Percentiles rank a stretch among this genome's conserved stretches.
These are phyloP conservation scores for Leptinotarsa rubiginosa DNA, from an alignment of 2,888 invertebrate genomes.

Conservation along the genomic window DNA sequence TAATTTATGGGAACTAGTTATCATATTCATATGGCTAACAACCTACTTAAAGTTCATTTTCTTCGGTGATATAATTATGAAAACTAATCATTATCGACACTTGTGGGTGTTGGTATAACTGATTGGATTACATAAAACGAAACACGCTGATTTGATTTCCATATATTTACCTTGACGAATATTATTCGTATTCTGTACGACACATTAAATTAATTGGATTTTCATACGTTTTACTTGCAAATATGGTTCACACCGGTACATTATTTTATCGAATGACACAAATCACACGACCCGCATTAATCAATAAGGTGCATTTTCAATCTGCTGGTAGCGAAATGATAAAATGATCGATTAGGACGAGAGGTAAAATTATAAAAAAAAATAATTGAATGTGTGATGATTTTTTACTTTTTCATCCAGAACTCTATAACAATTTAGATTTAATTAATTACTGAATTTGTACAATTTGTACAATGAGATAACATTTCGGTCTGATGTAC, in stretches of 20 bases:
- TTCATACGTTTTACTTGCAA: not conserved
- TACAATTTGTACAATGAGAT: no score
- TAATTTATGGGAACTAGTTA: no score
- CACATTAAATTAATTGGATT: constrained; percentile 1
- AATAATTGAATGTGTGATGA: no score
- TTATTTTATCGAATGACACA: not conserved
- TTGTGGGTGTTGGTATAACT: not conserved
- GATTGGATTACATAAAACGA: not conserved
- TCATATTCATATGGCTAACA: no score
- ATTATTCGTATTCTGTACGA: not conserved
- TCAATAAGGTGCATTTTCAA: not conserved
- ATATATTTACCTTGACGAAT: not conserved
- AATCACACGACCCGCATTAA: not conserved
- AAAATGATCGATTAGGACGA: not conserved
- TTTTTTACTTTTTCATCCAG: no score
- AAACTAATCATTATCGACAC: not conserved
- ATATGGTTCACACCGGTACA: not conserved
- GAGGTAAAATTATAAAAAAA: no score
- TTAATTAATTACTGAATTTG: no score
- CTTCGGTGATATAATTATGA: no score
- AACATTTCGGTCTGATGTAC: no score
- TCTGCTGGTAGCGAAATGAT: not conserved
- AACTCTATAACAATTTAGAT: no score
- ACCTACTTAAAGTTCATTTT: no score
- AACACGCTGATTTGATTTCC: not conserved